phyloP scores from a whole-genome alignment of 2,888 invertebrate species.

The Hylaea fasciaria region DNA sequence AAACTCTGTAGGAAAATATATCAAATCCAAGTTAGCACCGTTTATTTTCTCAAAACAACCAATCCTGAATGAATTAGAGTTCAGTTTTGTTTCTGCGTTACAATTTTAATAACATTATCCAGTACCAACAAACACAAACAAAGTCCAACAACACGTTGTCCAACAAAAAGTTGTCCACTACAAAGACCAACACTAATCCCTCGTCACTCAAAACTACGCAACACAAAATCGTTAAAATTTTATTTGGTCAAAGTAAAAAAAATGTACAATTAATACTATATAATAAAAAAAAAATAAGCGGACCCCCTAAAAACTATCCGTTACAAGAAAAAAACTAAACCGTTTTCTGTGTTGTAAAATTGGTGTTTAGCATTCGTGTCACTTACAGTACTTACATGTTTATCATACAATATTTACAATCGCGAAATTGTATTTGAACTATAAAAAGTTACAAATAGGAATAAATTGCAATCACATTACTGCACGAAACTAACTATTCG shows the following conservation, averaged over 20 bases:
- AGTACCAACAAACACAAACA: no score
- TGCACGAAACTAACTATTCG: slow-evolving; percentile 15
- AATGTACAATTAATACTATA: slow-evolving; percentile 52
- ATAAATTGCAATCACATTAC: slow-evolving; percentile 17
- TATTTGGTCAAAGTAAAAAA: slow-evolving; percentile 61
- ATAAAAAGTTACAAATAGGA: slow-evolving; percentile 5
- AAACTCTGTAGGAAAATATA: no score
- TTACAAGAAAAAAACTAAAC: slow-evolving; percentile 23
- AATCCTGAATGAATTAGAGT: no score
- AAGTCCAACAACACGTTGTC: no score
- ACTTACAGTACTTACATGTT: slow-evolving; percentile 8
- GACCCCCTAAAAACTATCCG: slow-evolving; percentile 21
- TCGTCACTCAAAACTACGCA: slow-evolving; percentile 17
- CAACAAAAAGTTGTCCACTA: no score
- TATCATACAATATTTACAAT: slow-evolving; percentile 28
- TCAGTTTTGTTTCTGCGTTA: no score
- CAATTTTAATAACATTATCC: no score
- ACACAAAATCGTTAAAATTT: slow-evolving; percentile 30
- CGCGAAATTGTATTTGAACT: slow-evolving; percentile 21
- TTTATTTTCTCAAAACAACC: no score
- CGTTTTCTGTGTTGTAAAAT: slow-evolving; percentile 17
- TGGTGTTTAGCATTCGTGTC: slow-evolving; percentile 16
- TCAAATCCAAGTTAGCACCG: no score
- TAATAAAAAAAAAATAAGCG: slow-evolving; percentile 34
- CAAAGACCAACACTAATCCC: background rate